phyloP scores from a whole-genome alignment of 2,113 vertebrate genomes.

The Ictalurus furcatus region DNA sequence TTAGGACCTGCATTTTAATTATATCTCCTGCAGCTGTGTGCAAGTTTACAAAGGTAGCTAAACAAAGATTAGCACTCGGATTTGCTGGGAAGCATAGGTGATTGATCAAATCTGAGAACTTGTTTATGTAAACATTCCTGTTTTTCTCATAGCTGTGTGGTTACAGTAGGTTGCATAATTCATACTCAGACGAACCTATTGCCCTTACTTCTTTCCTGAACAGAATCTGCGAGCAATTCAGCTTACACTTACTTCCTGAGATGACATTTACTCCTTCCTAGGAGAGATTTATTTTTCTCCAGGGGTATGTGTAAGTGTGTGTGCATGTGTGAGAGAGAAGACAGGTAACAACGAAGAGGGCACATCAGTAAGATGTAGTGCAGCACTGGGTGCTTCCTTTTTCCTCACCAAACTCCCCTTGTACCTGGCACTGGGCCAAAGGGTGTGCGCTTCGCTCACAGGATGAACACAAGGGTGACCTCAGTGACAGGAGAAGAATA shows the following conservation, averaged over 20 bases:
- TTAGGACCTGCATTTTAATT: conserved; percentile 75
- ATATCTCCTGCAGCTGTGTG: conserved; percentile 70
- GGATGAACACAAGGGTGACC: conserved; percentile 60
- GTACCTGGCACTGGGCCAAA: conserved; percentile 76
- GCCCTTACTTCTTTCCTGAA: conserved; percentile 64
- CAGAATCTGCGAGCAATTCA: conserved; percentile 69
- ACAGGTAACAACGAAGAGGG: conserved; percentile 73
- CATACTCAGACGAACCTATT: conserved; percentile 70
- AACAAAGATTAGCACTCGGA: conserved; percentile 66
- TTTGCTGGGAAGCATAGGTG: conserved; percentile 44
- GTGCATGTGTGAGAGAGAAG: conserved; percentile 40
- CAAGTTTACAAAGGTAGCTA: conserved; percentile 61
- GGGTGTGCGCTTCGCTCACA: conserved; percentile 61
- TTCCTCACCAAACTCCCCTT: conserved; percentile 65
- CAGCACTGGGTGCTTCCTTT: conserved; percentile 67
- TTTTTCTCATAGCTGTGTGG: not conserved
- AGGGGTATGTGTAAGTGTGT: conserved; percentile 60
- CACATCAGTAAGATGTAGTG: conserved; percentile 71
- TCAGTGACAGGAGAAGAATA: conserved; percentile 64
- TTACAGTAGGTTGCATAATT: conserved; percentile 49
- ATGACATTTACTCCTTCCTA: conserved; percentile 71
- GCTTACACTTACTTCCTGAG: conserved; percentile 74
- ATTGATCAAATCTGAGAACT: not conserved
- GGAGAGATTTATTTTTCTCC: conserved; percentile 64
- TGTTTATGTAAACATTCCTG: not conserved